These are phyloP conservation scores for Panopea generosa DNA, from an alignment of 2,888 invertebrate genomes.

Conservation along the genomic window DNA sequence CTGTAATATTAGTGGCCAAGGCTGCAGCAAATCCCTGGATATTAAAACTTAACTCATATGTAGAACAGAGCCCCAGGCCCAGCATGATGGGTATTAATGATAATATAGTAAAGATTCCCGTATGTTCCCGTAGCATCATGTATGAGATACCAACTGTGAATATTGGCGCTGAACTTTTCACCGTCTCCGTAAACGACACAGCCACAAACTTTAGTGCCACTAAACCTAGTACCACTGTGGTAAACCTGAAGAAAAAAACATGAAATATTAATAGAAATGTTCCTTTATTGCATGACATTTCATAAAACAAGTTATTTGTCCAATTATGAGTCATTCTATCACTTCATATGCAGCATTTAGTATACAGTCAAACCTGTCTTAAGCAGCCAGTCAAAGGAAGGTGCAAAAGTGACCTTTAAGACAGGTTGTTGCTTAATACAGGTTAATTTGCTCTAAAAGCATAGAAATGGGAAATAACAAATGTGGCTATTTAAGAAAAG, in stretches of 20 bases:
- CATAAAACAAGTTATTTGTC: background rate
- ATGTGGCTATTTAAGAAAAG: no score
- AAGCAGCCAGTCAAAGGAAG: no score
- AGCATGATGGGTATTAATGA: slow-evolving; percentile 92
- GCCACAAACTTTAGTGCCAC: slow-evolving; percentile 92
- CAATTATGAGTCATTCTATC: no score
- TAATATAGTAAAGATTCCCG: slow-evolving; percentile 88
- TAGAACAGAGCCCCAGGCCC: slow-evolving; percentile 91
- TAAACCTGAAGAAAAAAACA: slow-evolving; percentile 87
- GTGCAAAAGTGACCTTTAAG: no score
- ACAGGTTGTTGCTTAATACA: no score
- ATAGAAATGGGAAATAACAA: no score
- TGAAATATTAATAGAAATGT: background rate
- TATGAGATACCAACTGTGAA: slow-evolving; percentile 92
- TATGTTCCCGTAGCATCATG: slow-evolving; percentile 84
- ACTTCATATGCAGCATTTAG: no score
- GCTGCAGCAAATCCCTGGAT: slow-evolving; percentile 90
- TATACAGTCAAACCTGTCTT: no score
- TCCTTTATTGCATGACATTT: background rate
- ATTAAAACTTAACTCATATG: slow-evolving; percentile 92
- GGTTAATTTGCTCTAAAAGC: no score
- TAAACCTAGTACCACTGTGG: slow-evolving; percentile 91
- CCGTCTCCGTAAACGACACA: slow-evolving; percentile 93
- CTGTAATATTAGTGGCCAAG: slow-evolving; percentile 92
- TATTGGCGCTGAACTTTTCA: slow-evolving; percentile 92